Evolutionary conservation across 2,113 vertebrate genomes (phyloP).

Genomic region (Hyperopisus bebe): DNA sequence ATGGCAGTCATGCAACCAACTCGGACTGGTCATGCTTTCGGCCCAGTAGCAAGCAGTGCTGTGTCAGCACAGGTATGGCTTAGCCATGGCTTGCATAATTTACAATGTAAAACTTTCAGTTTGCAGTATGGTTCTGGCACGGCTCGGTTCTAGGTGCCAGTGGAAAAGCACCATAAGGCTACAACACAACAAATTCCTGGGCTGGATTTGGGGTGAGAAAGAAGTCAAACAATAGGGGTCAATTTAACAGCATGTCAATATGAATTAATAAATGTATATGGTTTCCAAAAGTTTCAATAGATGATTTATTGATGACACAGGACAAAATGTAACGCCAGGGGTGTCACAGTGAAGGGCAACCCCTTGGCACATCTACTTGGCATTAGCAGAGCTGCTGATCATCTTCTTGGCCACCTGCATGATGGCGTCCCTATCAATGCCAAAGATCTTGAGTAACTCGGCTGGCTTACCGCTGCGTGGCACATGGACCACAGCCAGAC

Average conservation of each 20-base stretch:
- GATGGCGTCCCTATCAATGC: constrained; percentile 81
- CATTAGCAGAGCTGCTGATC: constrained; percentile 70
- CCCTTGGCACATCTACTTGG: constrained; percentile 56
- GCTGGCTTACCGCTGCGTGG: constrained; percentile 68
- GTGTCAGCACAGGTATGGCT: not conserved
- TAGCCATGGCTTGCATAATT: not conserved
- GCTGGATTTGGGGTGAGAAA: not conserved
- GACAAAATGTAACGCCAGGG: not conserved
- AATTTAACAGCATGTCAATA: not conserved
- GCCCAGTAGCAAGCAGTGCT: not conserved
- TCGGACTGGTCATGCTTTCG: not conserved
- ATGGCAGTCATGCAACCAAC: not conserved
- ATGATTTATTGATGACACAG: constrained; percentile 13
- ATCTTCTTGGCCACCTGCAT: constrained; percentile 70
- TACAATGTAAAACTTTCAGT: not conserved
- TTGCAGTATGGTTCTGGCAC: not conserved
- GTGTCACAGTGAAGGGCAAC: not conserved
- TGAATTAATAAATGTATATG: constrained; percentile 1
- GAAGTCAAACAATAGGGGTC: not conserved
- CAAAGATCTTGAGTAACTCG: constrained; percentile 70
- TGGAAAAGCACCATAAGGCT: not conserved
- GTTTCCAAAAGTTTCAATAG: not conserved
- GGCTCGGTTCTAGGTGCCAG: not conserved
- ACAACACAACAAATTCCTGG: not conserved
- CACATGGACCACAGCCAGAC: constrained; percentile 62